Base-by-base conservation (phyloP, 2,113 vertebrate genomes). In the Perca schrenkii region DNA sequence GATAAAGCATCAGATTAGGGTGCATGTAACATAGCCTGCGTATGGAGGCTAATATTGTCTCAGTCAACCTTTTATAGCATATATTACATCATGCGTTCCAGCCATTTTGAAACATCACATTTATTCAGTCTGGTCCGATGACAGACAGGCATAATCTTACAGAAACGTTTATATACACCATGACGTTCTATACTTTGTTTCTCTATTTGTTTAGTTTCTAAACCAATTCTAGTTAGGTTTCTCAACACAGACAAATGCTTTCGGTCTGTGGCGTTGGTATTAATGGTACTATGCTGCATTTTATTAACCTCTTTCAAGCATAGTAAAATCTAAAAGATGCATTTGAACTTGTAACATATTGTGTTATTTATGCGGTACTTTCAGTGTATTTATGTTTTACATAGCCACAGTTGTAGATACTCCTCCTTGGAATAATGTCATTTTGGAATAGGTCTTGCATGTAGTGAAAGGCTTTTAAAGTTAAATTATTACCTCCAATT, bases 11-110 rank as follows among this genome's bases (percentile, higher is more conserved):
- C 22, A 80, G 77, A 86, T 82, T 61, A 76, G 71, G 58, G 47
- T 77, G 36, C 68, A 28, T 53, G 76, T 77, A 77, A 21, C 75
- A 52, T 50, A 68, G 50, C 52, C 53, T 21, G 14, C 74, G 72
- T 84, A 67, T 68, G 65, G 60, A 70, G 71, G 60, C 53, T 57
- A 49, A 67, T 75, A 73, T 67, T 66, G 81, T 83, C 61, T 88
- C 63, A 83, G 61, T 81, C 57, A 75, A 21, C 50, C 52, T 78
- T 86, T 54, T 81, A 43, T 43, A 43, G 40, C 40, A 43, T 74
- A 80, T 19, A 69, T 88, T 82, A 73, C 83, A 50, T 79, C 83
- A 89, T 57, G 16, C 64, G 74, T 77, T 90, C 75, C 79, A 70
- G 31, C 58, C 74, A 65, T 87, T 90, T 83, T 72, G 36, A 76